Evolutionary conservation across 2,797 vertebrate genomes (phyloP), one percentile per base, ranked within the genome.

Genomic region (Scolopax bukidnonensis): DNA sequence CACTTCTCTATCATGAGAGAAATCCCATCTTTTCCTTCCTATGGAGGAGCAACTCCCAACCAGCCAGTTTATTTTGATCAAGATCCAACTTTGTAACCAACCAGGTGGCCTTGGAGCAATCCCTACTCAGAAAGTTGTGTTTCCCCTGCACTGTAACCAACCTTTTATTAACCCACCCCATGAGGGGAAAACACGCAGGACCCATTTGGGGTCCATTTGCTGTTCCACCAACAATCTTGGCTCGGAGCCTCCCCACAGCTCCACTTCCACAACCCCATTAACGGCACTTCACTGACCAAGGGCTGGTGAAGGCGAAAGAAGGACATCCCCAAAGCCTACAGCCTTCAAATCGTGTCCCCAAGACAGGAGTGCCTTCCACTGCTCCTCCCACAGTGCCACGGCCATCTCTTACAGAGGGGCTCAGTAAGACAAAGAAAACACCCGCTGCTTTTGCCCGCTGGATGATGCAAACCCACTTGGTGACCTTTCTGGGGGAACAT

Each of bases 401-500:
- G 75, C 71, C 9, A 0, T 74, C 81, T 92, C 86, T 90, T 50
- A 91, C 89, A 95, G 90, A 54, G 40, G 85, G 88, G 45, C 91
- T 94, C 94, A 95, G 84, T 48, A 77, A 90, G 79, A 95, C 94
- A 95, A 93, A 94, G 96, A 95, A 89, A 95, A 92, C 83, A 82
- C 74, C 93, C 96, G 90, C 69, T 92, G 73, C 76, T 78, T 83
- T 92, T 0, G 75, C 84, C 84, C 59, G 57, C 18, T 81, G 87
- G 74, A 91, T 94, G 95, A 96, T 94, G 92, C 87, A 92, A 95
- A 93, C 83, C 96, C 95, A 94, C 89, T 91, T 84, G 76, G 74
- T 95, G 94, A 97, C 95, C 90, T 96, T 96, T 96, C 94, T 87
- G 89, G 89, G 94, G 86, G 87, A 93, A 96, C 89, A 92, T 91